Conservation (phyloP, 2,888 invertebrate species). For the Leptothorax acervorum region DNA sequence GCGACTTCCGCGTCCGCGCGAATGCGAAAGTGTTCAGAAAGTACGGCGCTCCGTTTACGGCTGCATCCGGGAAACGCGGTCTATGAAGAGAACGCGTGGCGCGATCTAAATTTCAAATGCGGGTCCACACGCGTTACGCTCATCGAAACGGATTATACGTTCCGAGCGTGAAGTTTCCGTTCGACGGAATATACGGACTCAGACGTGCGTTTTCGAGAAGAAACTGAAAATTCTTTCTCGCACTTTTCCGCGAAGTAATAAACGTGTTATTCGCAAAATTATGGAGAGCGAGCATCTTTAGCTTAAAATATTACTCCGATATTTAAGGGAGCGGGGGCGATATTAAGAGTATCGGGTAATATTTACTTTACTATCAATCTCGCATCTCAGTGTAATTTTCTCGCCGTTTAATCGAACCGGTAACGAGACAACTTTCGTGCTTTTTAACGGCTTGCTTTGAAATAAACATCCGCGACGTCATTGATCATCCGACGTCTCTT, state of each 20-base stretch:
- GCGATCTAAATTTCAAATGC: constrained; percentile 50
- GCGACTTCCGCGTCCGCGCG: constrained; percentile 37
- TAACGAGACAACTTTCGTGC: constrained; percentile 1
- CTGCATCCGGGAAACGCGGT: constrained; percentile 24
- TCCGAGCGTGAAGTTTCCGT: constrained; percentile 31
- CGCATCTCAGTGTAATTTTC: background rate
- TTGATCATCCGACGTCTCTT: background rate
- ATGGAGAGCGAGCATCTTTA: background rate
- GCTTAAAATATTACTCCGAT: background rate
- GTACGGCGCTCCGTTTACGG: constrained; percentile 6
- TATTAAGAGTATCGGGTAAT: background rate
- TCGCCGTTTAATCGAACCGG: background rate
- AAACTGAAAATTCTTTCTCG: background rate
- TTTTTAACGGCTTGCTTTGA: background rate
- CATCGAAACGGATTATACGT: constrained; percentile 25
- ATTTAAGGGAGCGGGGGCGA: background rate
- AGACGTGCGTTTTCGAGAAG: background rate
- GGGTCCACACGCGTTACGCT: constrained; percentile 7
- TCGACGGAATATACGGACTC: background rate
- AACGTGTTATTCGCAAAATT: background rate
- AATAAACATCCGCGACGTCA: background rate
- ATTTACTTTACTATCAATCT: background rate
- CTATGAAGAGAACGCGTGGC: constrained; percentile 4
- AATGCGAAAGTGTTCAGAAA: constrained; percentile 31
- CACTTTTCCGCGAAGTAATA: background rate